Percentiles rank a stretch among this genome's conserved stretches.
Conservation (phyloP, 1,140 invertebrate species). For the Thaumetopoea pityocampa region DNA sequence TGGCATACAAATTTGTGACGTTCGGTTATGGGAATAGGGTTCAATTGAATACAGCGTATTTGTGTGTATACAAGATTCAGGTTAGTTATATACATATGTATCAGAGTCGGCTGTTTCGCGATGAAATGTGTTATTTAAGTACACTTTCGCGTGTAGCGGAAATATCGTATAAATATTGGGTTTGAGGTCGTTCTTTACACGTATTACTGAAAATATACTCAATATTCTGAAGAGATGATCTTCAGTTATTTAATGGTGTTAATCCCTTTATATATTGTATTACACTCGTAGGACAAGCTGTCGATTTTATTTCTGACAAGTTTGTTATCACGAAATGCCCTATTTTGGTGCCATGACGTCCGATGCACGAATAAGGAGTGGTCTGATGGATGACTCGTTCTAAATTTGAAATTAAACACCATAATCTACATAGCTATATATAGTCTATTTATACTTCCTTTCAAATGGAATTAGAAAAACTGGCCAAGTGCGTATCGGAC, state of each 20-base stretch:
- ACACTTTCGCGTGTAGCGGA: conserved; percentile 19
- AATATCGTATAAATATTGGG: conserved; percentile 27
- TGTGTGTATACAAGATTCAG: background rate
- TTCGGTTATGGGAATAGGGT: conserved; percentile 12
- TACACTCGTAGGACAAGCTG: conserved; percentile 6
- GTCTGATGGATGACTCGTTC: conserved; percentile 30
- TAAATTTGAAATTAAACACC: conserved; percentile 22
- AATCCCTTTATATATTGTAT: background rate
- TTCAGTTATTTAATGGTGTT: conserved; percentile 4
- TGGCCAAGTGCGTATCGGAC: too few species aligned
- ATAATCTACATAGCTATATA: conserved; percentile 21
- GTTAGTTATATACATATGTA: conserved; percentile 12
- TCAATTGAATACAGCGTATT: conserved; percentile 2
- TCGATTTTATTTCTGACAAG: conserved; percentile 23
- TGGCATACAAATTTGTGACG: conserved; percentile 10
- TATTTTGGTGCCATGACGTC: conserved; percentile 36
- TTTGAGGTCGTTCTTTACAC: conserved; percentile 10
- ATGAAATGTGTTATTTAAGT: conserved; percentile 23
- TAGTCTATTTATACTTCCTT: conserved; percentile 1
- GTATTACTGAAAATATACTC: conserved; percentile 10
- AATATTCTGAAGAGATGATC: conserved; percentile 3
- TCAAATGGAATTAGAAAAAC: background rate
- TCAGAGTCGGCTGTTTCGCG: conserved; percentile 14
- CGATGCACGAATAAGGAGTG: conserved; percentile 29
- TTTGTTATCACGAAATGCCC: conserved; percentile 30